Evolutionary conservation across 2,888 invertebrate species (phyloP).

Genomic region (Lithophane socia): DNA sequence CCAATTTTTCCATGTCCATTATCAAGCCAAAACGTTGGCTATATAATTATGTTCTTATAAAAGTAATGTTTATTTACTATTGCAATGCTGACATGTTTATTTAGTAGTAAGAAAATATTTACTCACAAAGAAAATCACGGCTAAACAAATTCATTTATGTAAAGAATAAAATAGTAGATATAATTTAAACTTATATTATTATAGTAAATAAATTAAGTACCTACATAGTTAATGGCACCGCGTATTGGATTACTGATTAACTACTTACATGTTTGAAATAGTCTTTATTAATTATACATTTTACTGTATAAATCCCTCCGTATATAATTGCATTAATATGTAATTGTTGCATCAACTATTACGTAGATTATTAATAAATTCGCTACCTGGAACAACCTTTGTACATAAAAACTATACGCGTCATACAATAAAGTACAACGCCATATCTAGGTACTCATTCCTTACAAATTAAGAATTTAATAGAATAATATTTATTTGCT

Average conservation of each 20-base stretch:
- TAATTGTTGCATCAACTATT: conserved; percentile 29
- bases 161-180: not conserved
- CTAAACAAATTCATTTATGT: not conserved
- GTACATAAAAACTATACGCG: not conserved
- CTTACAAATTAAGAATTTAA: too few relatives aligned
- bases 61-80: conserved; percentile 11
- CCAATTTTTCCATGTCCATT: not conserved
- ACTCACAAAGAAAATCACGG: conserved; percentile 14
- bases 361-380: conserved; percentile 1
- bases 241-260: conserved; percentile 1
- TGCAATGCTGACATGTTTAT: conserved; percentile 5
- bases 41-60: not conserved
- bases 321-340: conserved; percentile 17
- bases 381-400: not conserved
- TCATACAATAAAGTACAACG: not conserved
- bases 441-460: conserved; percentile 5
- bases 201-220: conserved; percentile 16
- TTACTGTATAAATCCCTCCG: conserved; percentile 20
- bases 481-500: too few relatives aligned
- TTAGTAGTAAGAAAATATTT: conserved; percentile 16
- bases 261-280: conserved; percentile 21
- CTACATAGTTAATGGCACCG: conserved; percentile 25
- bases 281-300: conserved; percentile 17
- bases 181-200: conserved; percentile 9
- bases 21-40: not conserved